Base-by-base conservation (phyloP, 2,113 vertebrate species). In the Mus spicilegus region DNA sequence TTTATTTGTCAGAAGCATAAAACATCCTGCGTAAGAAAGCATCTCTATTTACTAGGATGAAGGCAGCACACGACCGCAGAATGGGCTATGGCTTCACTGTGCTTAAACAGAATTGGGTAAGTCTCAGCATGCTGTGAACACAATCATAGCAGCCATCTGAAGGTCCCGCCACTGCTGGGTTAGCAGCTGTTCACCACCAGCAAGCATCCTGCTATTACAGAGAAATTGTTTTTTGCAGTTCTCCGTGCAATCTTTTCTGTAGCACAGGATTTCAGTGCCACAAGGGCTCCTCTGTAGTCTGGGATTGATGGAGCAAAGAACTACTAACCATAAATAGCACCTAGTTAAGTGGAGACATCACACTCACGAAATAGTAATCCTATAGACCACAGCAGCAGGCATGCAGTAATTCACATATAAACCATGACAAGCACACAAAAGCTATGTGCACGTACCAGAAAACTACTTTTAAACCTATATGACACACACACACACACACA, bases 171-270 rank as follows among this genome's bases (percentile, higher is more conserved):
- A 97, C 97, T 98, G 97, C 98, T 98, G 97, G 95, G 98, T 96
- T 93, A 95, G 96, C 98, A 98, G 98, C 98, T 98, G 98, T 94
- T 98, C 96, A 30, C 49, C 92, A 98, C 97, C 96, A 96, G 75
- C 4, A 78, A 96, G 98, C 96, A 96, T 76, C 24, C 98, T 96
- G 85, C 87, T 95, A 92, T 96, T 96, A 94, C 33, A 93, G 94
- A 95, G 82, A 49, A 95, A 80, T 85, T 72, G 95, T 87, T 96
- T 96, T 65, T 96, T 69, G 61, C 91, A 36, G 81, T 95, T 75
- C 90, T 93, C 22, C 42, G 0, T 1, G 24, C 56, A 39, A 67
- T 77, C 77, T 93, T 93, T 97, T 98, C 95, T 93, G 93, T 67
- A 98, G 94, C 22, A 85, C 0, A 0, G 0, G 33, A 28, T 26